These are phyloP conservation scores for Monarcha castaneiventris DNA, from an alignment of 2,113 vertebrate genomes.

Conservation along the genomic window DNA sequence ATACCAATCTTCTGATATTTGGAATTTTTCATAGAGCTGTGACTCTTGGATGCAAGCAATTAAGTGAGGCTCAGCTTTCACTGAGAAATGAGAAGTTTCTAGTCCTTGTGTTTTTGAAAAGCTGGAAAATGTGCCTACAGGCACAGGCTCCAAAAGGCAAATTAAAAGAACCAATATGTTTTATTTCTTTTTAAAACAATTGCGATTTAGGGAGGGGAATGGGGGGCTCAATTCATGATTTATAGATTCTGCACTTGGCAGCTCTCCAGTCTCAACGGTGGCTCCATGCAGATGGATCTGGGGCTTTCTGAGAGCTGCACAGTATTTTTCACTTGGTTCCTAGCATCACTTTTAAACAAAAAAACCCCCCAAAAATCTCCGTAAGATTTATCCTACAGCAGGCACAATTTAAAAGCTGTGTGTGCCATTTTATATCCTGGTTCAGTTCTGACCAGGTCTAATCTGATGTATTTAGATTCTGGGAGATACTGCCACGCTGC, in stretches of 20 bases:
- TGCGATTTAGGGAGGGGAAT: neutral
- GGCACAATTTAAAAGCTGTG: neutral
- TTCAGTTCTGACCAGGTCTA: neutral
- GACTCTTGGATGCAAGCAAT: conserved; percentile 7
- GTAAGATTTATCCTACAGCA: neutral
- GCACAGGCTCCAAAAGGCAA: conserved; percentile 37
- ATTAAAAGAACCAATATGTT: conserved; percentile 47
- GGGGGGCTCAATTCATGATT: neutral
- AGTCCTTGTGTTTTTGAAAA: neutral
- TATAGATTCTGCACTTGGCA: neutral
- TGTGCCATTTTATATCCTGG: neutral
- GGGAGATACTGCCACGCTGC: neutral
- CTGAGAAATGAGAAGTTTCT: conserved; percentile 23
- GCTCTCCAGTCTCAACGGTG: neutral
- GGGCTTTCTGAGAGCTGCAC: neutral
- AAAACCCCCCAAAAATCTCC: neutral
- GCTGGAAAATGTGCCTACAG: conserved; percentile 27
- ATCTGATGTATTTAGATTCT: neutral
- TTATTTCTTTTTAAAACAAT: conserved; percentile 46
- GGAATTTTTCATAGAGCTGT: conserved; percentile 10
- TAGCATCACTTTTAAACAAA: neutral
- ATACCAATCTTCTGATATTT: conserved; percentile 3
- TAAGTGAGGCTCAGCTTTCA: conserved; percentile 28
- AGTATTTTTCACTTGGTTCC: neutral
- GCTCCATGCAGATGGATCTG: neutral